Evolutionary conservation across 2,113 vertebrate genomes (phyloP), one percentile per base, ranked within the genome.

Genomic region (Tragelaphus strepsiceros): DNA sequence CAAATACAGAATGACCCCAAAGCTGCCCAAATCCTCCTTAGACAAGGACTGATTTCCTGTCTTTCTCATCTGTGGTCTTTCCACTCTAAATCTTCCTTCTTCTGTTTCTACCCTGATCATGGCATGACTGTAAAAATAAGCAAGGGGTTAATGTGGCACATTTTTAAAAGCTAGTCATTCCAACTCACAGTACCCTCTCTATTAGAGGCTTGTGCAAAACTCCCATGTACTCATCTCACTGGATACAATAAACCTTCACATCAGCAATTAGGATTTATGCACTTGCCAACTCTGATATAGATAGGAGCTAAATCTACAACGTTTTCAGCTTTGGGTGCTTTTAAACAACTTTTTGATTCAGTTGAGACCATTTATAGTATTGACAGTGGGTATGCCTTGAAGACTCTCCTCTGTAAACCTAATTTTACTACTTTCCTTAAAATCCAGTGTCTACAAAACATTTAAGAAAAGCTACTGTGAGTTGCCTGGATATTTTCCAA

Each of bases 401-500:
- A 96, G 39, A 85, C 13, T 81, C 17, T 82, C 28, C 43, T 51
- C 88, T 89, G 16, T 61, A 94, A 93, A 81, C 26, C 64, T 85
- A 90, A 80, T 86, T 96, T 39, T 92, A 78, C 81, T 26, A 85
- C 53, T 86, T 96, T 78, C 28, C 82, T 93, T 92, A 95, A 91
- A 96, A 92, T n/a, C 7, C 24, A 58, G 30, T 58, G 80, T 62
- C 17, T 74, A 62, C 39, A 88, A 95, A 46, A 11, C 35, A 96
- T 84, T 90, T 93, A 91, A 89, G 54, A 93, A 91, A 96, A 96
- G 61, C 58, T 96, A 58, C 43, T 87, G 53, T 91, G 61, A 89
- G 58, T 67, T 93, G 59, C 61, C 74, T 97, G 88, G 49, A 88
- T 96, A 90, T 94, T 92, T 94, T 96, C 91, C 96, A 97, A 78